Conservation (phyloP, 1,140 invertebrate species). For the Ylistrum balloti region DNA sequence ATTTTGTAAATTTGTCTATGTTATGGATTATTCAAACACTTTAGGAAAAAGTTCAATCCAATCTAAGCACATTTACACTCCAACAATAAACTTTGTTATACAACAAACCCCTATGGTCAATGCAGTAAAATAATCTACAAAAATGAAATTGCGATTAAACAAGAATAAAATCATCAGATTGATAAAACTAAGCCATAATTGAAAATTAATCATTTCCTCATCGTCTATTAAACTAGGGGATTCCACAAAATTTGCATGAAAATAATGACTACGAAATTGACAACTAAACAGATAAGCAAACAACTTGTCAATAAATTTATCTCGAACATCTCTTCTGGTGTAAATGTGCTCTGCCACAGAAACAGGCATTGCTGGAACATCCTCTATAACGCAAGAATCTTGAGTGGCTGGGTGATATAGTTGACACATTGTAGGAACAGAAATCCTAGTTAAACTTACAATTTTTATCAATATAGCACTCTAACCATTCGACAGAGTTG, state of each 20-base stretch:
- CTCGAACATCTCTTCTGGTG: background rate
- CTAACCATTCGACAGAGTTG: background rate
- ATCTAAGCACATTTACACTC: background rate
- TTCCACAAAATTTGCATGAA: background rate
- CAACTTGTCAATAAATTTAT: conserved; percentile 10
- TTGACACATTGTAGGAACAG: background rate
- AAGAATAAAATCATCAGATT: conserved; percentile 8
- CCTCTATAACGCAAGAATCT: background rate
- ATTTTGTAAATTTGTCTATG: no score
- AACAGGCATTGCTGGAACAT: no score
- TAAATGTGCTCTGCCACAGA: background rate
- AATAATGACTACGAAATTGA: background rate
- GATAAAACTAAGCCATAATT: background rate
- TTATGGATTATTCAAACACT: background rate
- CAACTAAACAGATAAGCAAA: background rate
- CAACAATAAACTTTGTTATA: background rate
- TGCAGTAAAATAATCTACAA: background rate
- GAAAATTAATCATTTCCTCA: conserved; percentile 20
- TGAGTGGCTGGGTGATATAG: background rate
- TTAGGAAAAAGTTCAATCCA: background rate
- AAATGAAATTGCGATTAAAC: background rate
- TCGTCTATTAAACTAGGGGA: background rate
- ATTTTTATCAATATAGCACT: background rate
- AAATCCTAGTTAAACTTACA: background rate
- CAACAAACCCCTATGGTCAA: background rate